Evolutionary conservation across 2,888 invertebrate species (phyloP).

Genomic region (Leptinotarsa tumamoca): DNA sequence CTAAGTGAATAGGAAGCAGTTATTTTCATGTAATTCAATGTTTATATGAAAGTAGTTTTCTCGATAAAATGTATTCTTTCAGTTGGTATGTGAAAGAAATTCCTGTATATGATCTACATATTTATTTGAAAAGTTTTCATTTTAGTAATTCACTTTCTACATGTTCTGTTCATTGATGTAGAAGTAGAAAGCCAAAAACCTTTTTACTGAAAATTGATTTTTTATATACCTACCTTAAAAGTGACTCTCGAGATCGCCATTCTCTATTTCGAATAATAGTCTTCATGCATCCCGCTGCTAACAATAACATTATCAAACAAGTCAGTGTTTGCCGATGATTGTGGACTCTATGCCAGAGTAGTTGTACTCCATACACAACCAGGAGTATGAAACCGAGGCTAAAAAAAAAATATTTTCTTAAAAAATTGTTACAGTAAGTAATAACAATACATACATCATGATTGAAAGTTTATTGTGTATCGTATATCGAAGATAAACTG

Average conservation of each 20-base stretch:
- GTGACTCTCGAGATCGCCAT: constrained; percentile 82
- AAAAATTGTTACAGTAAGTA: neutral
- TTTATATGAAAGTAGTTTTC: too few relatives aligned
- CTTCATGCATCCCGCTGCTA: constrained; percentile 74
- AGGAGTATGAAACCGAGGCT: constrained; percentile 86
- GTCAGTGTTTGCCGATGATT: constrained; percentile 68
- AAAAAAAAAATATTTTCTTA: constrained; percentile 56
- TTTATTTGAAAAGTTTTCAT: too few relatives aligned
- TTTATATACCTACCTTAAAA: constrained; percentile 73
- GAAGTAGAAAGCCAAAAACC: too few relatives aligned
- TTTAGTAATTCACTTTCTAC: too few relatives aligned
- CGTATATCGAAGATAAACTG: too few relatives aligned
- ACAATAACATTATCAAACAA: constrained; percentile 70
- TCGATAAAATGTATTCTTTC: too few relatives aligned
- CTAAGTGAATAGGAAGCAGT: too few relatives aligned
- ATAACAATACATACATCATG: neutral
- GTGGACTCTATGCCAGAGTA: constrained; percentile 72
- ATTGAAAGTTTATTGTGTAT: neutral
- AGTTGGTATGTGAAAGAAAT: too few relatives aligned
- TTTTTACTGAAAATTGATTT: too few relatives aligned
- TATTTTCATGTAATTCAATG: too few relatives aligned
- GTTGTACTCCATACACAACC: constrained; percentile 79
- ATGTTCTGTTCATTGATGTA: too few relatives aligned
- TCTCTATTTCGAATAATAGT: constrained; percentile 79
- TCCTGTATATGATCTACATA: too few relatives aligned